Percentiles rank a stretch among this genome's conserved stretches.
Conservation (phyloP, 2,888 invertebrate species). For the Mesoligia furuncula region DNA sequence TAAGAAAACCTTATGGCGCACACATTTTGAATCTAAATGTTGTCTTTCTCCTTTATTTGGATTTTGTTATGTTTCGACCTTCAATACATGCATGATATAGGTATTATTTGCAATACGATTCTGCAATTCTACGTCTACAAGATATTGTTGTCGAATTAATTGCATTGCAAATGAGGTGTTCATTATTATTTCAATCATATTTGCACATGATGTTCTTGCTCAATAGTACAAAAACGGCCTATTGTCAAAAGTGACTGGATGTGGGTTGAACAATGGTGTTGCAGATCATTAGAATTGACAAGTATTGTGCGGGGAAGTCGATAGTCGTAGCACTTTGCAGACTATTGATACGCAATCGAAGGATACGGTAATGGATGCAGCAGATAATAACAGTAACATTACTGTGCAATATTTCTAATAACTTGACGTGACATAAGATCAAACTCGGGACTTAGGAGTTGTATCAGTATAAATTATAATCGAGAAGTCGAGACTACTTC, state of each 20-base stretch:
- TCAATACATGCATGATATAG: background rate
- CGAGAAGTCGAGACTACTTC: background rate
- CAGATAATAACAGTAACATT: background rate
- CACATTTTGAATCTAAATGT: conserved; percentile 5
- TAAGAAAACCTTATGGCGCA: conserved; percentile 9
- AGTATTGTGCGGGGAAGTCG: conserved; percentile 68
- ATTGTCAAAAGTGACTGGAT: conserved; percentile 62
- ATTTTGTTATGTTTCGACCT: conserved; percentile 8
- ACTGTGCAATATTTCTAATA: conserved; percentile 17
- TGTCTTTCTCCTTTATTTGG: conserved; percentile 1
- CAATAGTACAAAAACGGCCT: conserved; percentile 51
- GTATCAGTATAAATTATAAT: background rate
- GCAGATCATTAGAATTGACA: conserved; percentile 74
- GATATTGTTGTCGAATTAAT: conserved; percentile 48
- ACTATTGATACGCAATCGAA: conserved; percentile 55
- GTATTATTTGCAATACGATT: conserved; percentile 7
- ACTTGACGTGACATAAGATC: background rate
- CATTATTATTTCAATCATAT: conserved; percentile 54
- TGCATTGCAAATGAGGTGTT: conserved; percentile 49
- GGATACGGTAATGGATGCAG: conserved; percentile 48
- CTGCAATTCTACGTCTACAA: conserved; percentile 6
- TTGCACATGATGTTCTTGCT: conserved; percentile 60
- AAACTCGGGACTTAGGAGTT: background rate
- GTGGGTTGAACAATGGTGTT: conserved; percentile 75
- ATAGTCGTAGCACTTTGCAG: conserved; percentile 49